phyloP scores from a whole-genome alignment of 2,797 vertebrate species.

The Poecilia velifera region DNA sequence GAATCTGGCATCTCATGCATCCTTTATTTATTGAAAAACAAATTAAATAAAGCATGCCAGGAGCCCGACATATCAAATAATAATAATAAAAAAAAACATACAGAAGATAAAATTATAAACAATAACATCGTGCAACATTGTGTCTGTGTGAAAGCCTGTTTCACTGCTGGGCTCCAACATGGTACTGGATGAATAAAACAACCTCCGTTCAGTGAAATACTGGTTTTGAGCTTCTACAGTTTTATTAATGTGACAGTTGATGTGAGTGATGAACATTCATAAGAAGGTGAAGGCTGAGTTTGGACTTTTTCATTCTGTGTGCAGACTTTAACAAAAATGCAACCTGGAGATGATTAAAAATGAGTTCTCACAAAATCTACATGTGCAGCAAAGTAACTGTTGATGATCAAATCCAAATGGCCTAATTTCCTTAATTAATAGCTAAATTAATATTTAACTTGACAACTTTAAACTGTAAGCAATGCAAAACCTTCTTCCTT shows the following conservation, averaged over 20 bases:
- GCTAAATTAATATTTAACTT: slow-evolving; percentile 12
- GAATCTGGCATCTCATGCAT: slow-evolving; percentile 36
- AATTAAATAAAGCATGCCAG: slow-evolving; percentile 38
- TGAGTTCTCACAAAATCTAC: neutral
- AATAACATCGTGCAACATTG: slow-evolving; percentile 49
- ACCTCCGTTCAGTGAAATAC: neutral
- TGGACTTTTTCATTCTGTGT: slow-evolving; percentile 1
- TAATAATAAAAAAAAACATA: slow-evolving; percentile 21
- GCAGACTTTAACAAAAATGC: slow-evolving; percentile 7
- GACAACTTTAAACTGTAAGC: neutral
- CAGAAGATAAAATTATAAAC: slow-evolving; percentile 36
- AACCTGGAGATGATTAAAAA: neutral
- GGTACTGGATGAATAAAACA: neutral
- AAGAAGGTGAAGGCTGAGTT: neutral
- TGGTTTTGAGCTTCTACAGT: neutral
- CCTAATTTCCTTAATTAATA: slow-evolving; percentile 1
- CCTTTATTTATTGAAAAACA: slow-evolving; percentile 24
- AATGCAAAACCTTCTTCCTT: neutral
- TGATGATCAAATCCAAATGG: neutral
- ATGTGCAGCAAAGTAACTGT: neutral
- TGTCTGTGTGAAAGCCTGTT: slow-evolving; percentile 32
- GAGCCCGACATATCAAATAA: slow-evolving; percentile 12
- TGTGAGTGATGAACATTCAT: neutral
- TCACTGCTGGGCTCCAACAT: slow-evolving; percentile 4
- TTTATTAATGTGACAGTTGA: neutral